phyloP scores from a whole-genome alignment of 2,888 invertebrate genomes.

The Epistrophe grossulariae region DNA sequence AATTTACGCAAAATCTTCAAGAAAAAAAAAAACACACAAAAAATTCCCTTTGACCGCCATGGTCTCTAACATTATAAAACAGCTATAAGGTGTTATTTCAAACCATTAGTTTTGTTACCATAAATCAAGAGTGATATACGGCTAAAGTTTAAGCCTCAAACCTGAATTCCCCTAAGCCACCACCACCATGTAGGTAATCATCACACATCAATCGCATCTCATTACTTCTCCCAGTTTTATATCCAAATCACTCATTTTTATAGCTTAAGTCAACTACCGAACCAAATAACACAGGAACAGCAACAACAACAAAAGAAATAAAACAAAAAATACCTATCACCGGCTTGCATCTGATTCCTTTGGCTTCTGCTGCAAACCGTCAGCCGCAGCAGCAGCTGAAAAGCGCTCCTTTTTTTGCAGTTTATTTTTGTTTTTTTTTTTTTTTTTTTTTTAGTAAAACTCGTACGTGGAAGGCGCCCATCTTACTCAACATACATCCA shows the following conservation, averaged over 20 bases:
- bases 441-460: slow-evolving; percentile 26
- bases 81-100: slow-evolving; percentile 7
- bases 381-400: slow-evolving; percentile 64
- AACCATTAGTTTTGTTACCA: slow-evolving; percentile 3
- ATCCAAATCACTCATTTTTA: slow-evolving; percentile 71
- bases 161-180: slow-evolving; percentile 13
- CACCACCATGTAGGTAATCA: slow-evolving; percentile 37
- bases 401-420: slow-evolving; percentile 61
- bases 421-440: slow-evolving; percentile 26
- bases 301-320: slow-evolving; percentile 26
- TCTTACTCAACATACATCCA: slow-evolving; percentile 35
- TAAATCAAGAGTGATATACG: slow-evolving; percentile 29
- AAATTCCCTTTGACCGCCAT: neutral
- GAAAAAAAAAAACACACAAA: no score
- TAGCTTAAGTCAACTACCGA: slow-evolving; percentile 42
- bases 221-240: slow-evolving; percentile 60
- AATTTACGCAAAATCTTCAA: neutral
- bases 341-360: slow-evolving; percentile 70
- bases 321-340: slow-evolving; percentile 43
- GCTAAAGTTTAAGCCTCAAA: slow-evolving; percentile 1
- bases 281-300: neutral
- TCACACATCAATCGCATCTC: slow-evolving; percentile 61
- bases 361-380: slow-evolving; percentile 67
- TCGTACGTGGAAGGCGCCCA: slow-evolving; percentile 74
- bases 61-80: no score